Evolutionary conservation across 2,888 invertebrate genomes (phyloP).

Genomic region (Chaetoderma sp.): DNA sequence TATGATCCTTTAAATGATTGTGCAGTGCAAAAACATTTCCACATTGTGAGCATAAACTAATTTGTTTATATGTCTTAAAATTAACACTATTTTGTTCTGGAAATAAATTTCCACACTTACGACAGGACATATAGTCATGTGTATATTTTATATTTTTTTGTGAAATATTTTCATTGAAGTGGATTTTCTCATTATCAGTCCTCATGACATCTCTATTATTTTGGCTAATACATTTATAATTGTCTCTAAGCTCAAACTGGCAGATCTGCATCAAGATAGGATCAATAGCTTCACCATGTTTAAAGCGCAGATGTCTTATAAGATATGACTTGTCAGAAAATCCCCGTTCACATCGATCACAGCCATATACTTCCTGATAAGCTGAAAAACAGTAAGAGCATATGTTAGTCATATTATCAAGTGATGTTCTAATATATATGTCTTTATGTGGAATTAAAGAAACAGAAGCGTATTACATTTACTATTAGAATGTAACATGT

Average conservation of each 20-base stretch:
- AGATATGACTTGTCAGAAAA: conserved; percentile 7
- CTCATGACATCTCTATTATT: not conserved
- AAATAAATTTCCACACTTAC: too few species aligned
- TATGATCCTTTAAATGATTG: not conserved
- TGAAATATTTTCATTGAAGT: too few species aligned
- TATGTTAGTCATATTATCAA: conserved; percentile 4
- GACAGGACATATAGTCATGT: too few species aligned
- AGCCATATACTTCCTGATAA: conserved; percentile 20
- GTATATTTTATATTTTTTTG: too few species aligned
- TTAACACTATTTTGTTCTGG: too few species aligned
- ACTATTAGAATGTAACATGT: too few species aligned
- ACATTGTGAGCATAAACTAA: conserved; percentile 12
- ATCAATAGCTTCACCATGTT: conserved; percentile 17
- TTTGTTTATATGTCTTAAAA: too few species aligned
- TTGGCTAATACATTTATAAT: not conserved
- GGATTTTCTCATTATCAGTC: not conserved
- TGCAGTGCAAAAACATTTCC: not conserved
- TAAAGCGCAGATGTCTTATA: conserved; percentile 11
- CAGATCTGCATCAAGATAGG: not conserved
- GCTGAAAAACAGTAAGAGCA: not conserved
- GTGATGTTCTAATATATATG: too few species aligned
- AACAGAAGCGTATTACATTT: too few species aligned
- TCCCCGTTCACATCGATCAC: conserved; percentile 13
- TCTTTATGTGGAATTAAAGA: too few species aligned
- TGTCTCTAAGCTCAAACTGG: not conserved